Base-by-base conservation (phyloP, 2,113 vertebrate genomes). In the Myodes glareolus region DNA sequence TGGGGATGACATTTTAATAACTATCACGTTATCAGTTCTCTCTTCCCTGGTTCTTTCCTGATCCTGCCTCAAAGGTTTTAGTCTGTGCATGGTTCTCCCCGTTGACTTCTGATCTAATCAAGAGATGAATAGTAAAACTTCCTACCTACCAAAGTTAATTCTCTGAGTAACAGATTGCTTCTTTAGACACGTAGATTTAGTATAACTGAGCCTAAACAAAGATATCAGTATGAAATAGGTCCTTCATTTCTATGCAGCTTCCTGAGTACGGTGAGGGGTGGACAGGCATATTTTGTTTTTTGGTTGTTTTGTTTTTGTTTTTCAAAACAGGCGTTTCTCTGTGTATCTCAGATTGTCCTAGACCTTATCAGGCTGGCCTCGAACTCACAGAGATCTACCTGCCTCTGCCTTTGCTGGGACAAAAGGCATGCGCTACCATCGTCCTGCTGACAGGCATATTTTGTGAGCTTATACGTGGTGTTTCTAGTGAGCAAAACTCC, bases 1-100 rank as follows among this genome's bases (percentile, higher is more conserved):
- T 88, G 2, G 78, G 8, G 31, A 5, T 94, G 82, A 75, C 50
- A 1, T 80, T 93, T 78, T 33, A 47, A 10, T 58, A 29, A 45
- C 36, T 90, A 50, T 96, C 94, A 72, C 52, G 33, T 78, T 75
- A 67, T 65, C 67, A 42, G 27, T 76, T 93, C 42, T 95, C 33
- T 88, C 89, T 87, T 50, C 42, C 33, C 2, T 87, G 39, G 63
- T 87, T 87, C 80, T 78, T 73, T 93, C 68, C 85, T 42, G 36
- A 86, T 78, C 89, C 89, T 78, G 47, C 25, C 90, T 88, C 58
- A 21, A 23, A 25, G 92, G 92, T 95, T 29, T 31, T 36, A 55
- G 12, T 42, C 1, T 75, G 21, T 13, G 11, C 52, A n/a, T 33
- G 21, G 12, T 72, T 90, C 33, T 65, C 52, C 42, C 23, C 7